These are phyloP conservation scores for Trichogramma dendrolimi DNA, from an alignment of 2,888 invertebrate species.

Conservation along the genomic window DNA sequence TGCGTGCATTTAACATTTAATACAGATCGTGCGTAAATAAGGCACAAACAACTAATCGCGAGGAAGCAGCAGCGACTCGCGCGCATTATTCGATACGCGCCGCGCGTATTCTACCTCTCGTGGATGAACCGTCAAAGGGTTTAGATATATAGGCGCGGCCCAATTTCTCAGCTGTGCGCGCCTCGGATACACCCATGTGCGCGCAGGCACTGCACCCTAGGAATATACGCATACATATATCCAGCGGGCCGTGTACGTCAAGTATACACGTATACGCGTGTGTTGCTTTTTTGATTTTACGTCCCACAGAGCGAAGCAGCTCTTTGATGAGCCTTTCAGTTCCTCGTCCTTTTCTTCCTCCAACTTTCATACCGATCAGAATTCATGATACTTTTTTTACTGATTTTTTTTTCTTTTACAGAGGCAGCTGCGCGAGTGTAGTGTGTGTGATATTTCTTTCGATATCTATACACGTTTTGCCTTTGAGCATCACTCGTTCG, in stretches of 20 bases:
- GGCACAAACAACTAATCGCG: slow-evolving; percentile 36
- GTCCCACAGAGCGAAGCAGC: slow-evolving; percentile 4
- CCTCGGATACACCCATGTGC: slow-evolving; percentile 17
- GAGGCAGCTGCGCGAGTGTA: slow-evolving; percentile 12
- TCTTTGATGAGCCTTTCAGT: slow-evolving; percentile 16
- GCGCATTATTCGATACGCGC: background rate
- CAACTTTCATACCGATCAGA: background rate
- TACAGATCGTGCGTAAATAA: background rate
- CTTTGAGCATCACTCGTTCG: no score
- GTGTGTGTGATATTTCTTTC: no score
- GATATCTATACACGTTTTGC: no score
- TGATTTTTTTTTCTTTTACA: background rate
- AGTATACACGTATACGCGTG: no score
- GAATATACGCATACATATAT: slow-evolving; percentile 10
- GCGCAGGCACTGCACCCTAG: slow-evolving; percentile 1
- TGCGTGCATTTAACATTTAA: no score
- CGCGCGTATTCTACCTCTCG: background rate
- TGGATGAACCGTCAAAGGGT: slow-evolving; percentile 31
- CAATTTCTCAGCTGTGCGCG: slow-evolving; percentile 22
- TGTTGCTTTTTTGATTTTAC: slow-evolving; percentile 21
- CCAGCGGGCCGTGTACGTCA: background rate
- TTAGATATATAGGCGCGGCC: slow-evolving; percentile 9
- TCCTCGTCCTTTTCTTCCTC: slow-evolving; percentile 16
- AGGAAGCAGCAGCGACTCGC: background rate
- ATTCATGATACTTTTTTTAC: slow-evolving; percentile 1